A percentile compares a stretch with the other conserved stretches of the same genome.
Conservation (phyloP, 2,888 invertebrate genomes). For the Acleris cristana region DNA sequence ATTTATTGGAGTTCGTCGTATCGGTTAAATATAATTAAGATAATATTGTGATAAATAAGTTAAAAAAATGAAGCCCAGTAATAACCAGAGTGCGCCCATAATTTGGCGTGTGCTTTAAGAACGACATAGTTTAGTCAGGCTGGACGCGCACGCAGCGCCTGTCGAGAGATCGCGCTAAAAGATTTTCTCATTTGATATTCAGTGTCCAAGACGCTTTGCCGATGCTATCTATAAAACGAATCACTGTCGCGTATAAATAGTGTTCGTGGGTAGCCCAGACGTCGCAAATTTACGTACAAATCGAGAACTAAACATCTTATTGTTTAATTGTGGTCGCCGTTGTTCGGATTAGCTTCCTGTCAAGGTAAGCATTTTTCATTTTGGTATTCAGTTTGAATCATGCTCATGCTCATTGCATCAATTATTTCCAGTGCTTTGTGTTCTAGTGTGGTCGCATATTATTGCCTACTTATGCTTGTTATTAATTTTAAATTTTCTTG, state of each 20-base stretch:
- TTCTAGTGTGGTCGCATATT: no score
- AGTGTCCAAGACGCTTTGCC: constrained; percentile 60
- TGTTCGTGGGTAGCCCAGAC: constrained; percentile 54
- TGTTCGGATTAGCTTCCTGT: constrained; percentile 11
- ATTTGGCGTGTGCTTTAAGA: constrained; percentile 17
- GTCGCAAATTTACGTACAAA: constrained; percentile 54
- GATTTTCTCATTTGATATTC: constrained; percentile 75
- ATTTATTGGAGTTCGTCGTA: no score
- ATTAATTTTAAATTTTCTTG: no score
- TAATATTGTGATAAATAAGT: constrained; percentile 28
- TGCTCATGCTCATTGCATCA: not conserved
- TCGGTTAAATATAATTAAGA: constrained; percentile 1
- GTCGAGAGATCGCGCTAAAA: constrained; percentile 56
- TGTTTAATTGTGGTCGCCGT: constrained; percentile 21
- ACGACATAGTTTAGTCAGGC: constrained; percentile 27
- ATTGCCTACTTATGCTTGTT: no score
- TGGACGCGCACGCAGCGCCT: constrained; percentile 37
- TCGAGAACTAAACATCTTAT: constrained; percentile 35
- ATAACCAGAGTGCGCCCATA: constrained; percentile 14
- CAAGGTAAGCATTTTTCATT: constrained; percentile 16
- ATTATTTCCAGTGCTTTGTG: no score
- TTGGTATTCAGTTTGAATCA: not conserved
- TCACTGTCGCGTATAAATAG: constrained; percentile 64
- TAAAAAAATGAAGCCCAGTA: constrained; percentile 24
- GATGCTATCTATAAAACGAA: constrained; percentile 60